Percentiles rank a stretch among this genome's conserved stretches.
These are phyloP conservation scores for Chlorospingus semifuscus DNA, from an alignment of 2,797 vertebrate species.

Conservation along the genomic window DNA sequence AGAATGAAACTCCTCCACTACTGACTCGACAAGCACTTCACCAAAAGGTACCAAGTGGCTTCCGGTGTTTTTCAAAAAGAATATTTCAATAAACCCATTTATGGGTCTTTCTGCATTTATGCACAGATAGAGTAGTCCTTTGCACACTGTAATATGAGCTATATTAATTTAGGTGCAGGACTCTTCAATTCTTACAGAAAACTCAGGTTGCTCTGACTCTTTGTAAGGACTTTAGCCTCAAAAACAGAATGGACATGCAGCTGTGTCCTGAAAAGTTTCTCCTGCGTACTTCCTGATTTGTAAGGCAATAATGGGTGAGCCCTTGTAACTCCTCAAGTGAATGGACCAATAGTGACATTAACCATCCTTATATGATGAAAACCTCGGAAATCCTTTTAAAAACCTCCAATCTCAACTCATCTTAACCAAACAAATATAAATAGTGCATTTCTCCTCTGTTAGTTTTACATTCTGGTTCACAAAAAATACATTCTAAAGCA, in stretches of 20 bases:
- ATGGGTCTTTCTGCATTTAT: background rate
- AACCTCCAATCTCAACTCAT: rapidly evolving
- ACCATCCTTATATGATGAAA: background rate
- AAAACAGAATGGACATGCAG: background rate
- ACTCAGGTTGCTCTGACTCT: background rate
- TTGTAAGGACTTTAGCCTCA: background rate
- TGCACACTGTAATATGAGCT: background rate
- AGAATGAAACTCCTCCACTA: background rate
- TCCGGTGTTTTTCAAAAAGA: background rate
- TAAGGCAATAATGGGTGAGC: background rate
- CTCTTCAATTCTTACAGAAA: background rate
- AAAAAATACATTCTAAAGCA: background rate
- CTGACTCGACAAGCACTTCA: background rate
- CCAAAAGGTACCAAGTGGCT: background rate
- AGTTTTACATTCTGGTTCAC: background rate
- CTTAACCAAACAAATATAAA: background rate
- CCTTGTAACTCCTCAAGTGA: background rate
- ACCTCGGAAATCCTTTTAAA: background rate
- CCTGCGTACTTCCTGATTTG: background rate
- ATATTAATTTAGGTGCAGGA: background rate
- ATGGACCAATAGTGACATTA: background rate
- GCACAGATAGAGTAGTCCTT: rapidly evolving
- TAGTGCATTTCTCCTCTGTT: background rate
- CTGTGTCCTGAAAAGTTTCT: background rate
- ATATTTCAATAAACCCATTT: background rate